These are phyloP conservation scores for Nasonia vitripennis DNA, from an alignment of 1,140 invertebrate genomes.

Conservation along the genomic window DNA sequence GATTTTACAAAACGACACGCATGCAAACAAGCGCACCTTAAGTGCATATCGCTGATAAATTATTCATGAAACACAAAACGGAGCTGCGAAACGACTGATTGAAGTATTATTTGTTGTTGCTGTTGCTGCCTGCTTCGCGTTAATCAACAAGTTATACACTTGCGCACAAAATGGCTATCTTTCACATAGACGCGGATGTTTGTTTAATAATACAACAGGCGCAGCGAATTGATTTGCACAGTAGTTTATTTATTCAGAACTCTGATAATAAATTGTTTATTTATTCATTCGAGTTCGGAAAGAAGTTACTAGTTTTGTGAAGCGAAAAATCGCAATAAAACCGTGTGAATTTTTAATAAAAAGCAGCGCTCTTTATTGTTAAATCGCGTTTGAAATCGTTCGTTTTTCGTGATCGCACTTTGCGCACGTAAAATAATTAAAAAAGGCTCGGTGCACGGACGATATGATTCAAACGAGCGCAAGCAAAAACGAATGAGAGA, in stretches of 20 bases:
- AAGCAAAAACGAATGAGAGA: not conserved
- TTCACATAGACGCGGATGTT: not conserved
- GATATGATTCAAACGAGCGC: not conserved
- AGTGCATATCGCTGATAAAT: not conserved
- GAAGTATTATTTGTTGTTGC: not conserved
- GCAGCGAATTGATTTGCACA: not conserved
- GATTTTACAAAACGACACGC: not conserved
- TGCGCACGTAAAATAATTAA: not conserved
- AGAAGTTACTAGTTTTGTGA: too few relatives aligned
- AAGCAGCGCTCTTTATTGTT: not conserved
- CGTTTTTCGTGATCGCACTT: not conserved
- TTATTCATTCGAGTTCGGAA: too few relatives aligned
- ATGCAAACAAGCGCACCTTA: not conserved
- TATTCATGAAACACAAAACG: not conserved
- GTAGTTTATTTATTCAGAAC: not conserved
- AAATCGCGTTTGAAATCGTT: not conserved
- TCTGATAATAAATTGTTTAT: not conserved
- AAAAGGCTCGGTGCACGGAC: not conserved
- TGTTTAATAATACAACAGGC: not conserved
- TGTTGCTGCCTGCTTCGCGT: not conserved
- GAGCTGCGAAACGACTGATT: not conserved
- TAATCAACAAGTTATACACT: not conserved
- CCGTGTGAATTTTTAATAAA: too few relatives aligned
- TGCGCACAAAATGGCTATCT: not conserved
- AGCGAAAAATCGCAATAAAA: too few relatives aligned